Evolutionary conservation across 1,140 invertebrate species (phyloP), one percentile per base, ranked within the genome.

Genomic region (Lepidurus couesii): DNA sequence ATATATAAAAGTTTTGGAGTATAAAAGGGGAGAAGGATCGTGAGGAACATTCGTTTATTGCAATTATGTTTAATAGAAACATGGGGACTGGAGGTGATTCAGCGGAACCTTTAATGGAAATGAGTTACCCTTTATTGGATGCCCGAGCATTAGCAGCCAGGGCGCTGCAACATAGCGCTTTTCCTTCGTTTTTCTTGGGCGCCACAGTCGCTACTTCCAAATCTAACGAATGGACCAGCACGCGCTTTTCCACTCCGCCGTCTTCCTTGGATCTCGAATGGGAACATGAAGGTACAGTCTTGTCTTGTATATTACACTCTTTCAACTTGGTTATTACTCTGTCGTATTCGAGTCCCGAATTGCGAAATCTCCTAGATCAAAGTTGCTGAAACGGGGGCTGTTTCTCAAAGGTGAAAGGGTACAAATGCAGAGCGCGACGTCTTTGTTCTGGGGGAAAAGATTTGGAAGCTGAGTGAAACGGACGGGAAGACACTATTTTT

Each of bases 181-280:
- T 65, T 65, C 53, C 53, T 13, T 65, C 53, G 53, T 65, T 65
- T 21, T 65, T 65, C 53, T 65, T 65, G 53, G 53, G 53, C 21
- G 53, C 53, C 4, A 13, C 53, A 13, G 53, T 65, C 21, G 53
- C 53, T 21, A n/a, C 53, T 16, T 65, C 53, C 9, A 65, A 65
- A 65, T 65, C 53, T n/a, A 65, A 21, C 21, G 53, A 65, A 65
- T 65, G 53, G 53, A 65, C 53, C 53, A 65, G 21, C 53, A 65
- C 53, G 53, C 53, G 53, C 53, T 65, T 65, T 65, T 65, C 53
- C 43, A 89, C 88, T 79, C 87, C 88, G 76, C 85, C 86, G 42
- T 89, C 87, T 77, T 89, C 88, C 7, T 81, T 89, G 73, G 88
- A 89, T 83, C 83, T 89, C 80, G 88, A 89, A 82, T 89, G 88